phyloP scores from a whole-genome alignment of 1,140 invertebrate species.

The Temnothorax curvispinosus region DNA sequence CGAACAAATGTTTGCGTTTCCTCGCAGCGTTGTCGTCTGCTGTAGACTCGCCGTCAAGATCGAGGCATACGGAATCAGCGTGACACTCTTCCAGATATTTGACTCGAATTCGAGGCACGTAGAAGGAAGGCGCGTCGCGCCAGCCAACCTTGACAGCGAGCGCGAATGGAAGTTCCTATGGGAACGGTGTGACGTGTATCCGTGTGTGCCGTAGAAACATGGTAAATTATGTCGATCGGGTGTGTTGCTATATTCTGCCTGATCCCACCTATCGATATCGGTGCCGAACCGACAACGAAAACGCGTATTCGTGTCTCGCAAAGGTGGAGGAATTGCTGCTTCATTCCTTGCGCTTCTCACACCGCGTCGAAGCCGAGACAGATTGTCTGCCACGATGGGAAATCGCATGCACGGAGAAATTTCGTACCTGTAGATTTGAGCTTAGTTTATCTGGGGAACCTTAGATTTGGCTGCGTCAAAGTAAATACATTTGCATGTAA shows the following conservation, averaged over 20 bases:
- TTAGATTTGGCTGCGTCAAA: conserved; percentile 12
- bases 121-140: conserved; percentile 44
- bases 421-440: conserved; percentile 51
- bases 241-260: conserved; percentile 59
- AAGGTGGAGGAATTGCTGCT: conserved; percentile 46
- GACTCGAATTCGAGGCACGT: conserved; percentile 69
- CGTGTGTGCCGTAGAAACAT: conserved; percentile 60
- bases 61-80: conserved; percentile 52
- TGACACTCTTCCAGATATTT: conserved; percentile 53
- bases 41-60: conserved; percentile 26
- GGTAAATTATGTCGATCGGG: conserved; percentile 69
- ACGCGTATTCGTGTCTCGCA: conserved; percentile 50
- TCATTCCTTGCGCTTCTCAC: conserved; percentile 45
- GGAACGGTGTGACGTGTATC: conserved; percentile 73
- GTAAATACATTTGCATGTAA: not conserved
- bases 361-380: conserved; percentile 39
- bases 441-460: conserved; percentile 17
- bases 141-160: conserved; percentile 73
- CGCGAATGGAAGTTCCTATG: conserved; percentile 63
- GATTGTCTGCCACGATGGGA: conserved; percentile 29
- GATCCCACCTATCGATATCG: conserved; percentile 51
- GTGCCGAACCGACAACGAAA: conserved; percentile 37
- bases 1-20: conserved; percentile 14
- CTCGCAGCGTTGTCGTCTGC: not conserved
- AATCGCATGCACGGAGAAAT: conserved; percentile 40